phyloP scores from a whole-genome alignment of 2,113 vertebrate species.

The Myotis yumanensis region DNA sequence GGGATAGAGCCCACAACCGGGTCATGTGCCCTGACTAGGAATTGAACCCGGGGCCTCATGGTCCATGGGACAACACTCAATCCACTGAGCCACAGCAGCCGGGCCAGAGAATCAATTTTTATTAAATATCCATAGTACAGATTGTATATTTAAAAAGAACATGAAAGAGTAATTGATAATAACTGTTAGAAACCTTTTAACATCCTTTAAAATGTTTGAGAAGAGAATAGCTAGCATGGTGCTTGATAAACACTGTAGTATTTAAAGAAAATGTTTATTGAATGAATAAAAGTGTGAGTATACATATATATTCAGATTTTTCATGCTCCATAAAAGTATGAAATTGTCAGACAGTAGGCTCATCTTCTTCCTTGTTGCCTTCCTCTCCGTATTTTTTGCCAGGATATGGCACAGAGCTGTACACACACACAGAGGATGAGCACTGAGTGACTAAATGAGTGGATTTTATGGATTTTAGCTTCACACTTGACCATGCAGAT shows the following conservation, averaged over 20 bases:
- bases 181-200: slow-evolving; percentile 18
- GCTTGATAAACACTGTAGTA: neutral
- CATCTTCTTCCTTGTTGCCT: neutral
- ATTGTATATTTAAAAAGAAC: neutral
- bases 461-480: neutral
- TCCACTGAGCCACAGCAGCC: too few species aligned
- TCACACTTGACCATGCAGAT: neutral
- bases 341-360: neutral
- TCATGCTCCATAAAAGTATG: neutral
- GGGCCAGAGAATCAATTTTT: slow-evolving; percentile 14
- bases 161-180: neutral
- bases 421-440: neutral
- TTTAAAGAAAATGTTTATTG: neutral
- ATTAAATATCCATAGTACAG: neutral
- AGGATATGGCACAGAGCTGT: neutral
- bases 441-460: neutral
- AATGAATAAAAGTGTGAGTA: neutral
- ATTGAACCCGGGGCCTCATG: too few species aligned
- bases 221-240: neutral
- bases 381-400: neutral
- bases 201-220: slow-evolving; percentile 20
- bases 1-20: too few species aligned
- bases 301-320: neutral
- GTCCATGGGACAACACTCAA: too few species aligned
- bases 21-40: too few species aligned